Evolutionary conservation across 1,140 invertebrate species (phyloP).

Genomic region (Coptotermes formosanus): DNA sequence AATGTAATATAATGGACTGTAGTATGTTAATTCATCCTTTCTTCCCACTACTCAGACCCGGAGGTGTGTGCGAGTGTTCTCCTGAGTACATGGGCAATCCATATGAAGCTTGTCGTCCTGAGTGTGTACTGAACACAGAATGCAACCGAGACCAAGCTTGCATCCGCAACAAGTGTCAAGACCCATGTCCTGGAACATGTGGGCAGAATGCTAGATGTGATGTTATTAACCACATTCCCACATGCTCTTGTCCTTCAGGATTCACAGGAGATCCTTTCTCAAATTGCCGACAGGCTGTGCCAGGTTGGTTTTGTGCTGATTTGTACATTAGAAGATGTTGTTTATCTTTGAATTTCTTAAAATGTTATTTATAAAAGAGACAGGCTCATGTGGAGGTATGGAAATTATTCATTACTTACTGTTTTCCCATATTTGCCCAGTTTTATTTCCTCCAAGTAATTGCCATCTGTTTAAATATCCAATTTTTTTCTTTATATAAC

Average conservation of each 20-base stretch:
- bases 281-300: conserved; percentile 53
- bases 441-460: too few species aligned
- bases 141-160: conserved; percentile 78
- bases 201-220: conserved; percentile 82
- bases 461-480: too few species aligned
- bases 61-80: conserved; percentile 60
- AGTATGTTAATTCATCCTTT: too few species aligned
- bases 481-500: too few species aligned
- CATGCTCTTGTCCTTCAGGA: conserved; percentile 72
- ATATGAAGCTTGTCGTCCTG: conserved; percentile 74
- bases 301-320: conserved; percentile 29
- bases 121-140: conserved; percentile 78
- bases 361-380: too few species aligned
- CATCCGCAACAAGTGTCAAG: conserved; percentile 74
- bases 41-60: neutral
- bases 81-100: conserved; percentile 76
- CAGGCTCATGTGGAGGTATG: too few species aligned
- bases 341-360: too few species aligned
- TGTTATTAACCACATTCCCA: conserved; percentile 79
- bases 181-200: conserved; percentile 79
- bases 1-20: too few species aligned
- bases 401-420: too few species aligned
- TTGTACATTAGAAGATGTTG: too few species aligned
- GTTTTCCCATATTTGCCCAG: too few species aligned
- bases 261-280: conserved; percentile 80